A percentile compares a stretch with the other conserved stretches of the same genome.
phyloP scores from a whole-genome alignment of 2,888 invertebrate genomes.

The Gastracanthus pulcherrimus region DNA sequence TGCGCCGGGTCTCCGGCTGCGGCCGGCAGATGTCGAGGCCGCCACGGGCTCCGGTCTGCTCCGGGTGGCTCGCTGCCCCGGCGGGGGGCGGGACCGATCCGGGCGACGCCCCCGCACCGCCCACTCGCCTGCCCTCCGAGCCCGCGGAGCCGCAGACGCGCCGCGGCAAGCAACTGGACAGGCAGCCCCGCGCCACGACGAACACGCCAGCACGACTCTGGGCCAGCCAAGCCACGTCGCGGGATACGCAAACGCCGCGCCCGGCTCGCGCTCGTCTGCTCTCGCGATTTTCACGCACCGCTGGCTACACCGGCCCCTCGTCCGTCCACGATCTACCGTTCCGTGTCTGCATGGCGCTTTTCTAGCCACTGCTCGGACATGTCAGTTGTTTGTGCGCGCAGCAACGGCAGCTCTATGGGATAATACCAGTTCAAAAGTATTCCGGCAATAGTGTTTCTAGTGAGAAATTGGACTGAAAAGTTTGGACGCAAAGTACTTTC shows the following conservation, averaged over 20 bases:
- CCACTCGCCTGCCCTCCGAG: constrained; percentile 69
- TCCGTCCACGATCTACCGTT: too few relatives aligned
- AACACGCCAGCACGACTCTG: background rate
- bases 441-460: too few relatives aligned
- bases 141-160: constrained; percentile 73
- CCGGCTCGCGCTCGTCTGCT: too few relatives aligned
- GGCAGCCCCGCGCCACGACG: constrained; percentile 31
- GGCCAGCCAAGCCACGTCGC: constrained; percentile 29
- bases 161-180: constrained; percentile 75
- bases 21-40: constrained; percentile 60
- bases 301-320: background rate
- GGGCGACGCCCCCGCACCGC: constrained; percentile 66
- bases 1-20: background rate
- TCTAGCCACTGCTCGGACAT: too few relatives aligned
- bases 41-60: constrained; percentile 38
- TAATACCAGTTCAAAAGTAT: too few relatives aligned
- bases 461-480: too few relatives aligned
- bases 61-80: constrained; percentile 36
- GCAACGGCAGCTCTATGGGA: too few relatives aligned
- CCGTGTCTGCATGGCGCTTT: too few relatives aligned
- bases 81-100: constrained; percentile 53
- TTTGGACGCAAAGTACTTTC: background rate
- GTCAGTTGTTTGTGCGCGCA: too few relatives aligned
- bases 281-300: constrained; percentile 1
- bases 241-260: too few relatives aligned